Evolutionary conservation across 2,113 vertebrate genomes (phyloP).

Genomic region (Cyprinodon tularosa): DNA sequence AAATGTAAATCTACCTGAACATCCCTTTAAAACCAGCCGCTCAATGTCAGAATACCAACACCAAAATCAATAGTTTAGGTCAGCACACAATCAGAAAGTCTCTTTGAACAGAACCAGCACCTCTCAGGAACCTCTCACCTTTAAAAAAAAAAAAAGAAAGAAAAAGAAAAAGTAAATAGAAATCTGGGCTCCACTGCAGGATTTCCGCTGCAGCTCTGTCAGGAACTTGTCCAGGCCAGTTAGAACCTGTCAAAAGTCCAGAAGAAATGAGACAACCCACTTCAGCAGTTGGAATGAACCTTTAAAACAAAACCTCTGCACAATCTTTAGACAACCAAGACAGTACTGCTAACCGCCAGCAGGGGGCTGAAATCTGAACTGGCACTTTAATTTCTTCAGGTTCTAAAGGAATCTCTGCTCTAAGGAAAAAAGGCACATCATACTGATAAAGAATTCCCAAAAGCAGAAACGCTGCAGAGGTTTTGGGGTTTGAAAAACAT

Average conservation of each 20-base stretch:
- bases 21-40: conserved; percentile 12
- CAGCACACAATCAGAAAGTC: neutral
- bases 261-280: neutral
- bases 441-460: conserved; percentile 12
- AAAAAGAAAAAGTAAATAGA: conserved; percentile 12
- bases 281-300: neutral
- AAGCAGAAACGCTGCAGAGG: neutral
- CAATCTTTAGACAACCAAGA: too few relatives aligned
- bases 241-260: neutral
- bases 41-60: conserved; percentile 33
- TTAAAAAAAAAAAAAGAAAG: conserved; percentile 5
- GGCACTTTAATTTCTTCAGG: neutral
- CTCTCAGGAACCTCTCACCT: conserved; percentile 12
- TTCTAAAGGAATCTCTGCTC: neutral
- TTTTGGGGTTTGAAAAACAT: neutral
- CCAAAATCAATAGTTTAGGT: conserved; percentile 16
- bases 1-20: conserved; percentile 30
- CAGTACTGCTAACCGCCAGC: too few relatives aligned
- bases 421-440: conserved; percentile 61
- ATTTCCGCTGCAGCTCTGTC: conserved; percentile 25
- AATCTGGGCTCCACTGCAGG: conserved; percentile 24
- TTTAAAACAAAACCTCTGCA: neutral
- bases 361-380: neutral
- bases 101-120: neutral
- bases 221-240: neutral